Conservation (phyloP, 1,140 invertebrate genomes). For the Diabrotica virgifera region DNA sequence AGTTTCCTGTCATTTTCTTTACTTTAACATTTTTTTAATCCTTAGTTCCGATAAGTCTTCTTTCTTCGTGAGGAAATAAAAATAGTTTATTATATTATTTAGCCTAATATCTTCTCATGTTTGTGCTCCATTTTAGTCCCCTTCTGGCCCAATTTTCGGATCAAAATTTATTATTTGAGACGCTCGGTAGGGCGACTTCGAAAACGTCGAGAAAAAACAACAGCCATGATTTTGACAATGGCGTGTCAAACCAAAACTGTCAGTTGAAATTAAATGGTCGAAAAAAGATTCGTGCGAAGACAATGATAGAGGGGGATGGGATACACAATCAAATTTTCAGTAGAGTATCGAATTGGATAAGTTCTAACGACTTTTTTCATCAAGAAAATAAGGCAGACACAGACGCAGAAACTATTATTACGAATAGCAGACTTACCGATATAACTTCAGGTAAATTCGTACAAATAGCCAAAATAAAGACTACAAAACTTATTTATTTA, state of each 20-base stretch:
- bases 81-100: too few relatives aligned
- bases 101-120: too few relatives aligned
- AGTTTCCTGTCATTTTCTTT: too few relatives aligned
- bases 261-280: conserved; percentile 4
- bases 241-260: conserved; percentile 7
- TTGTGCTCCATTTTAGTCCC: too few relatives aligned
- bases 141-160: too few relatives aligned
- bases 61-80: too few relatives aligned
- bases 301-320: conserved; percentile 14
- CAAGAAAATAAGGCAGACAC: conserved; percentile 16
- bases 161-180: too few relatives aligned
- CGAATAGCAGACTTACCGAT: conserved; percentile 27
- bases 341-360: conserved; percentile 42
- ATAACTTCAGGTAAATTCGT: conserved; percentile 35
- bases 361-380: conserved; percentile 35
- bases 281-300: conserved; percentile 16
- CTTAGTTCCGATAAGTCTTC: too few relatives aligned
- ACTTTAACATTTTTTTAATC: too few relatives aligned
- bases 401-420: conserved; percentile 17
- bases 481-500: neutral
- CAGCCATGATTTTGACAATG: neutral
- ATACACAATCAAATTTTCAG: conserved; percentile 29
- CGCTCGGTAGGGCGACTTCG: too few relatives aligned
- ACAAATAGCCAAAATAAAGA: neutral
- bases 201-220: too few relatives aligned